Conservation (phyloP, 1,140 invertebrate genomes). For the Drosophila busckii region DNA sequence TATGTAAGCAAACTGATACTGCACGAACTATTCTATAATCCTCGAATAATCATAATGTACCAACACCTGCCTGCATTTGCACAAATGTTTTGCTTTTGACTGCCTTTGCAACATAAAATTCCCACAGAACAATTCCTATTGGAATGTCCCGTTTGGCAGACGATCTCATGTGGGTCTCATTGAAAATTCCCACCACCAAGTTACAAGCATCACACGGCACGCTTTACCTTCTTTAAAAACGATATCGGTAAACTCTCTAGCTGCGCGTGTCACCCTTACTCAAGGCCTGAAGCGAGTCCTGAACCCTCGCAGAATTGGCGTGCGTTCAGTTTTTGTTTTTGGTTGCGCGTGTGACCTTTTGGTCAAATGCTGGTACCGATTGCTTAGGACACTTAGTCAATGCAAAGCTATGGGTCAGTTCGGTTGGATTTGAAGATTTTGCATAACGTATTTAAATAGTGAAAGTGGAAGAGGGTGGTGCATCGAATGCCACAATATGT, state of each 20-base stretch:
- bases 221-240: slow-evolving; percentile 40
- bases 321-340: no score
- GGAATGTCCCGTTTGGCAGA: slow-evolving; percentile 37
- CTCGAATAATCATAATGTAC: background rate
- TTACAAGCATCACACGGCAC: slow-evolving; percentile 31
- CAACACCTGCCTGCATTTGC: slow-evolving; percentile 46
- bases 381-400: slow-evolving; percentile 21
- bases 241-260: slow-evolving; percentile 9
- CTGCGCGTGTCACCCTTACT: slow-evolving; percentile 55
- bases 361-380: slow-evolving; percentile 64
- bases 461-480: background rate
- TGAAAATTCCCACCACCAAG: slow-evolving; percentile 36
- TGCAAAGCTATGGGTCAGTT: slow-evolving; percentile 35
- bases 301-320: slow-evolving; percentile 29
- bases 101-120: slow-evolving; percentile 10
- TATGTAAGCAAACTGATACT: no score
- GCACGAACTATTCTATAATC: no score
- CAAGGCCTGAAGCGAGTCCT: background rate
- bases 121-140: slow-evolving; percentile 27
- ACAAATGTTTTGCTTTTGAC: slow-evolving; percentile 44
- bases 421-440: slow-evolving; percentile 41
- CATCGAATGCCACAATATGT: slow-evolving; percentile 24
- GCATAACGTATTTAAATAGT: slow-evolving; percentile 20
- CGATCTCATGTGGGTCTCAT: slow-evolving; percentile 36
- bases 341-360: slow-evolving; percentile 61